These are phyloP conservation scores for Euwallacea similis DNA, from an alignment of 1,140 invertebrate species.

Conservation along the genomic window DNA sequence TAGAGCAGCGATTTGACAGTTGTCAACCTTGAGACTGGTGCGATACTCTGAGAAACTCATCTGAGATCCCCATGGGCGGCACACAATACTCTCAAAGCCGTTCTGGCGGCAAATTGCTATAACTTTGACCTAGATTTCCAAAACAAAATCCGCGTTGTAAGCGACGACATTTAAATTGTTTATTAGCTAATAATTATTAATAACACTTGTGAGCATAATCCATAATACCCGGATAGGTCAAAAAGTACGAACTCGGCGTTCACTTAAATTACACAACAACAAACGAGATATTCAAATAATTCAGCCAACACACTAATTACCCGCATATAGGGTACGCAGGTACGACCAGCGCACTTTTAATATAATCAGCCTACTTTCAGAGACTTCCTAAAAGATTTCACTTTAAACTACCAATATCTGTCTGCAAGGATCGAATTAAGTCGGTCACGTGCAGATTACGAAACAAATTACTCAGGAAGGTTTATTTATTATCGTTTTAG, in stretches of 20 bases:
- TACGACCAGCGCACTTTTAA: constrained; percentile 18
- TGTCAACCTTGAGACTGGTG: too few relatives aligned
- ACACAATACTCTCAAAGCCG: not conserved
- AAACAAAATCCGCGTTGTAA: too few relatives aligned
- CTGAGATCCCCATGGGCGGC: too few relatives aligned
- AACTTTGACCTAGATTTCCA: constrained; percentile 3
- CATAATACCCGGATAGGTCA: too few relatives aligned
- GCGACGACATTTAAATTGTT: not conserved
- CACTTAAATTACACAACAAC: not conserved
- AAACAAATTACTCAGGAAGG: too few relatives aligned
- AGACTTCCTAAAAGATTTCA: constrained; percentile 28
- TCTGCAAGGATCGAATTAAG: too few relatives aligned
- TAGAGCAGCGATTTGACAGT: too few relatives aligned
- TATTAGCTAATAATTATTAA: not conserved
- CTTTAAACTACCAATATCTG: constrained; percentile 5
- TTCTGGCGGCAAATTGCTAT: not conserved
- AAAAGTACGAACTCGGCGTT: too few relatives aligned
- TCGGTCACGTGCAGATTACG: too few relatives aligned
- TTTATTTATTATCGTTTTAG: too few relatives aligned
- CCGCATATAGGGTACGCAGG: constrained; percentile 4
- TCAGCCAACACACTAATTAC: constrained; percentile 16
- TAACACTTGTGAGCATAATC: not conserved
- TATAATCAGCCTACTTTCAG: constrained; percentile 19
- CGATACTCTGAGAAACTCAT: too few relatives aligned
- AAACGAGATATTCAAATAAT: constrained; percentile 1